These are phyloP conservation scores for Rattus rattus DNA, from an alignment of 2,113 vertebrate species.

Conservation along the genomic window DNA sequence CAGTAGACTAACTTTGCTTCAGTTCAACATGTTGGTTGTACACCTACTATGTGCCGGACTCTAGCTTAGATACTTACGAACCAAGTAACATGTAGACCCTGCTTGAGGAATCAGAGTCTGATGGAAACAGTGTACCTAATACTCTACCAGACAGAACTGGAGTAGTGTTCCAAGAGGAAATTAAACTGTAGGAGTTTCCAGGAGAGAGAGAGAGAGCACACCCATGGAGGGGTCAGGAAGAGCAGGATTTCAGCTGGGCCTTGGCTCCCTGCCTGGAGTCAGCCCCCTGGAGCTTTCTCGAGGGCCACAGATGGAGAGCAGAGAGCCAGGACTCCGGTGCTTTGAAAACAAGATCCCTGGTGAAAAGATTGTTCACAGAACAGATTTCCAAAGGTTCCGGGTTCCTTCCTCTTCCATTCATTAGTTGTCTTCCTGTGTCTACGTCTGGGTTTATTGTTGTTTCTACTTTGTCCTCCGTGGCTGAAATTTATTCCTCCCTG, in stretches of 20 bases:
- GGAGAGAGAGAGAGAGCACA: no score
- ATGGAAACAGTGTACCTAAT: neutral
- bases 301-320: neutral
- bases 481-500: neutral
- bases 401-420: neutral
- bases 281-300: neutral
- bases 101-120: neutral
- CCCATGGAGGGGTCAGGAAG: neutral
- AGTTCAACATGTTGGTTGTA: neutral
- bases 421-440: neutral
- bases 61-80: neutral
- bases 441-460: neutral
- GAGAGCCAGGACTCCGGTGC: neutral
- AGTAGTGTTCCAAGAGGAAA: constrained; percentile 23
- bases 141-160: neutral
- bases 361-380: neutral
- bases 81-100: neutral
- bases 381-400: neutral
- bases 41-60: neutral
- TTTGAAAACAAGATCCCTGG: neutral
- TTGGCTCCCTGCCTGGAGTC: neutral
- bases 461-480: neutral
- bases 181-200: neutral
- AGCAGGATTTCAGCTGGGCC: neutral
- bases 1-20: neutral